These are phyloP conservation scores for Cryptotermes secundus DNA, from an alignment of 1,140 invertebrate species.

Conservation along the genomic window DNA sequence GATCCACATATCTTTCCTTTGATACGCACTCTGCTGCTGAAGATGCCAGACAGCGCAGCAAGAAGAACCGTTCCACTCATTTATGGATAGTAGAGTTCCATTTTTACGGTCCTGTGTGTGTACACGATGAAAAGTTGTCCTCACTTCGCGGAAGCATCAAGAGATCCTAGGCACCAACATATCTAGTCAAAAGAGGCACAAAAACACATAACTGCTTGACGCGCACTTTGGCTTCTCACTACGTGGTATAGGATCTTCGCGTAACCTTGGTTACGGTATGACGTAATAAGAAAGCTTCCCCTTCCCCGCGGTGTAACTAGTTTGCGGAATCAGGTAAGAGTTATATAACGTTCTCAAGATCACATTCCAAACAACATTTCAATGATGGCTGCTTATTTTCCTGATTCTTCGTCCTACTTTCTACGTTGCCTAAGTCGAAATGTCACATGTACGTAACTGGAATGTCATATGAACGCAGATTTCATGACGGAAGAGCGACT, in stretches of 20 bases:
- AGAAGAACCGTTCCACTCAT: no score
- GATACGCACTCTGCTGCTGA: no score
- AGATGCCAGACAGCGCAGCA: no score
- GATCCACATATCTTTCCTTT: no score
- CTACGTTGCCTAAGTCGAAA: no score
- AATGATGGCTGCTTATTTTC: neutral
- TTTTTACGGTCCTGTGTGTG: no score
- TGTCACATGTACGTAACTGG: no score
- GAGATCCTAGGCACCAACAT: neutral
- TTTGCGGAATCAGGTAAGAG: neutral
- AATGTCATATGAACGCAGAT: no score
- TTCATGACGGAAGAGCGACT: no score
- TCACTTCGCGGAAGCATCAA: neutral
- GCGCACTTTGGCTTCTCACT: neutral
- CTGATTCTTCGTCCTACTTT: no score
- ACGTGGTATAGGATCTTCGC: neutral
- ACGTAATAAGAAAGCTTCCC: neutral
- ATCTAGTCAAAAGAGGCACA: neutral
- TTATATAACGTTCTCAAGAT: neutral
- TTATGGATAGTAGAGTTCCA: no score
- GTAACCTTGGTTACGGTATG: neutral
- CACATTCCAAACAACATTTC: neutral
- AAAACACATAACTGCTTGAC: neutral
- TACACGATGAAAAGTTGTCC: no score
- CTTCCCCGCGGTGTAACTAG: neutral